These are phyloP conservation scores for Hormiphora californensis DNA, from an alignment of 37 sponge, comb jelly and placozoan species.

Conservation along the genomic window DNA sequence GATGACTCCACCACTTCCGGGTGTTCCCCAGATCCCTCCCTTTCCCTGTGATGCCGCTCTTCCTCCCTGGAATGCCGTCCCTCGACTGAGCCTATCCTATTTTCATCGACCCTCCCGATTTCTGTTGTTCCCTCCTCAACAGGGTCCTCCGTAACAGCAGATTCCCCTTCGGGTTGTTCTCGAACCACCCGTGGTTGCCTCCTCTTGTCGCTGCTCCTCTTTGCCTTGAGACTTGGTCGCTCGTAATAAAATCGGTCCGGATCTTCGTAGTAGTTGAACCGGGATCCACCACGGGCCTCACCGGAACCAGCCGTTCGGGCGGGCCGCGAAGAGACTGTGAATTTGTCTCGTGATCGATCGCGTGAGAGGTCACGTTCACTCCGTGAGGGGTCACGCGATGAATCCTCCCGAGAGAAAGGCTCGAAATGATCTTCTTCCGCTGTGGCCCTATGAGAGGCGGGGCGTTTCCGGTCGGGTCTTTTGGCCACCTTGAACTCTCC, in stretches of 20 bases:
- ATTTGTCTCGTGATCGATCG: background rate
- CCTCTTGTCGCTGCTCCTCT: background rate
- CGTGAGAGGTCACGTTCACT: background rate
- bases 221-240: too few relatives aligned
- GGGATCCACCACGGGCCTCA: background rate
- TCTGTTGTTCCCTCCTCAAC: background rate
- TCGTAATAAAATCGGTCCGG: background rate
- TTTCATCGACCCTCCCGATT: too few relatives aligned
- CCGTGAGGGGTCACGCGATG: background rate
- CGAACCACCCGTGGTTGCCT: background rate
- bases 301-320: too few relatives aligned
- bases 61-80: too few relatives aligned
- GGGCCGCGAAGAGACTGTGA: too few relatives aligned
- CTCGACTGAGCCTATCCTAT: too few relatives aligned
- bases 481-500: too few relatives aligned
- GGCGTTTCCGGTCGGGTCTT: background rate
- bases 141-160: background rate
- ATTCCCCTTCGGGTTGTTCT: background rate
- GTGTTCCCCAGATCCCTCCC: too few relatives aligned
- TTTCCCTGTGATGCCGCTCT: too few relatives aligned
- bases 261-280: background rate
- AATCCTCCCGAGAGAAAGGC: background rate
- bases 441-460: background rate
- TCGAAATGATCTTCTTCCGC: background rate
- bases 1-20: too few relatives aligned